phyloP scores from a whole-genome alignment of 1,140 invertebrate species.

The Zaprionus camerounensis region DNA sequence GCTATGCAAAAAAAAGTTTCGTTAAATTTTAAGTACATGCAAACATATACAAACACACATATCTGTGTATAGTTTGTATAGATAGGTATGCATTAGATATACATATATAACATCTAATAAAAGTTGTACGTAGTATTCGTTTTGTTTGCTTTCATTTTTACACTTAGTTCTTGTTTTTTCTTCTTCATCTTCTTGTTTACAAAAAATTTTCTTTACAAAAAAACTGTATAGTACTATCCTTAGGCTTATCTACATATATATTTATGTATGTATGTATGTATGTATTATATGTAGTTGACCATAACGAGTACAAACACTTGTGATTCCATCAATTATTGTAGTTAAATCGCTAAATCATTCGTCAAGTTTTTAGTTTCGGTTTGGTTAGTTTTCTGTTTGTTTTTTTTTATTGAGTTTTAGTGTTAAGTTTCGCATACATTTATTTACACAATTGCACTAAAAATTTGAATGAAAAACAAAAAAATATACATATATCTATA shows the following conservation, averaged over 20 bases:
- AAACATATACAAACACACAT: slow-evolving; percentile 6
- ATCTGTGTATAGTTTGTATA: slow-evolving; percentile 14
- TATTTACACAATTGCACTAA: slow-evolving; percentile 53
- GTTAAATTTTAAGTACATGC: neutral
- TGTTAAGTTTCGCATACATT: slow-evolving; percentile 7
- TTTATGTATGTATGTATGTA: neutral
- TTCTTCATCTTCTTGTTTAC: slow-evolving; percentile 35
- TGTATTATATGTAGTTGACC: slow-evolving; percentile 23
- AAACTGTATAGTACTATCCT: slow-evolving; percentile 28
- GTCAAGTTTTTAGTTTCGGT: slow-evolving; percentile 3
- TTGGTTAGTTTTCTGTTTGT: slow-evolving; percentile 22
- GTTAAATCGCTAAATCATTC: slow-evolving; percentile 51
- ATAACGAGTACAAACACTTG: slow-evolving; percentile 41
- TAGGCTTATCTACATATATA: slow-evolving; percentile 26
- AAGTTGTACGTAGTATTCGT: slow-evolving; percentile 26
- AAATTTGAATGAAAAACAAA: slow-evolving; percentile 6
- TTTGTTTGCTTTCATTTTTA: slow-evolving; percentile 2
- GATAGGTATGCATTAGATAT: slow-evolving; percentile 15
- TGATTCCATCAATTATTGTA: slow-evolving; percentile 45
- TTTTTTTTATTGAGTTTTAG: neutral
- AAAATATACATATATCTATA: slow-evolving; percentile 3
- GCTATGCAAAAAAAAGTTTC: slow-evolving; percentile 41
- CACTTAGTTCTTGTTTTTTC: neutral
- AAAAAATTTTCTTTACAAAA: slow-evolving; percentile 45
- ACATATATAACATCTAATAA: slow-evolving; percentile 43